Evolutionary conservation across 64 coral and sea anemone genomes (phyloP), one percentile per base, ranked within the genome.

Genomic region (Dendronephthya gigantea): DNA sequence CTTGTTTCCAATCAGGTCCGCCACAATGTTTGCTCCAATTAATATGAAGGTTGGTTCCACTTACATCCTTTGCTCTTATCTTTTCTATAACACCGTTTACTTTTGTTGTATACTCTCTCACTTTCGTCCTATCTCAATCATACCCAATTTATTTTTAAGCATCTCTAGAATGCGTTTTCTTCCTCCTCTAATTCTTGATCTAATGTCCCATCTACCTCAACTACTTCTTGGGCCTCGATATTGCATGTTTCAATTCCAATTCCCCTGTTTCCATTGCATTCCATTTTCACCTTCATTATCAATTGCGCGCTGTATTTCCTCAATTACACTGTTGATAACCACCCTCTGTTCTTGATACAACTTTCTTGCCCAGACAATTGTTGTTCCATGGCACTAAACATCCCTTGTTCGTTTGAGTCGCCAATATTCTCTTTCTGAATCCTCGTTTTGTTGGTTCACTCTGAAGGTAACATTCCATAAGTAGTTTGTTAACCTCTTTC

Each of bases 251-350:
- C 48, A 9, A 9, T 50, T 50, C 16, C 48, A 50, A 9, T 9
- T 50, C 16, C 7, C 16, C 16, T 16, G 16, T 50, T 50, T 50
- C 48, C 40, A 59, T 41, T 68, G 15, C 13, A 65, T 88, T 88
- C 81, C 23, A 51, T 87, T 87, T 87, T 87, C 86, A 35, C 48
- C 68, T 87, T 87, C 86, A 87, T 79, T 87, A 43, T 87, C 35
- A 34, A 87, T 79, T 56, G 86, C 66, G 11, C 65, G 62, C 69
- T 87, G 38, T 83, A 10, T 36, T 83, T 83, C 81, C 23, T 83
- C 81, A 17, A 83, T 74, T 65, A 1, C 38, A 76, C 28, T 37
- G 62, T 40, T 40, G 62, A 70, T 65, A 76, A 30, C 65, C 65
- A 76, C 45, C 85, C 85, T 68, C 45, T 76, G 37, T 68, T 65